Evolutionary conservation across 2,797 vertebrate species (phyloP).

Genomic region (Malurus splendens): DNA sequence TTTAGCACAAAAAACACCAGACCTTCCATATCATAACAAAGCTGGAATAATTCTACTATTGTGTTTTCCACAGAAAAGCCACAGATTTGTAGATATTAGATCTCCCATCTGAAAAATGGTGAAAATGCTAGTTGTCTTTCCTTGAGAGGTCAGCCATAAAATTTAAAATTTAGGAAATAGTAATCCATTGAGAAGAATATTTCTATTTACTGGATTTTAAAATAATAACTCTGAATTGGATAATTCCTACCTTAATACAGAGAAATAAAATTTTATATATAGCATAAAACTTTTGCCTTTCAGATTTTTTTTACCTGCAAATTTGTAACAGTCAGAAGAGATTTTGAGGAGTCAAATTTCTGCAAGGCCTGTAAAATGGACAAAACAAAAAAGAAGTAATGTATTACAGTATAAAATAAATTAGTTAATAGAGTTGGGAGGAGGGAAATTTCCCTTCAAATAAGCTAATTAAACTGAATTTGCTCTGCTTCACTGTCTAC

Average conservation of each 20-base stretch:
- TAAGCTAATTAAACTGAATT: neutral
- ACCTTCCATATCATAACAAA: neutral
- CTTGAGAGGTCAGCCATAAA: neutral
- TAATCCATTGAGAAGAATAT: neutral
- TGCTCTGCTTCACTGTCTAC: neutral
- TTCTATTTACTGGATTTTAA: neutral
- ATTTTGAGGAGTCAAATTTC: conserved; percentile 64
- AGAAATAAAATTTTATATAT: neutral
- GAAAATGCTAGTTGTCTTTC: neutral
- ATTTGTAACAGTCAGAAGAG: conserved; percentile 63
- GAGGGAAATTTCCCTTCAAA: neutral
- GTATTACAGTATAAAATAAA: neutral
- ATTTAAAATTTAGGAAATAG: neutral
- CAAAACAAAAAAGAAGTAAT: neutral
- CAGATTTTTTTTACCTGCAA: conserved; percentile 62
- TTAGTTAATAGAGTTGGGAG: neutral
- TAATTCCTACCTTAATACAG: neutral
- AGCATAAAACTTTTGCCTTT: neutral
- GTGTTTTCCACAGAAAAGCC: neutral
- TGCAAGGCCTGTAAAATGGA: conserved; percentile 42
- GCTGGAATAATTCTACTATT: neutral
- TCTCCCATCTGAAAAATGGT: neutral
- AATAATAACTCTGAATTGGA: neutral
- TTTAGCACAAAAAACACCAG: neutral
- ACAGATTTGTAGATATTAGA: neutral